Evolutionary conservation across 2,888 invertebrate genomes (phyloP), one percentile per base, ranked within the genome.

Genomic region (Aproaerema taeniolella): DNA sequence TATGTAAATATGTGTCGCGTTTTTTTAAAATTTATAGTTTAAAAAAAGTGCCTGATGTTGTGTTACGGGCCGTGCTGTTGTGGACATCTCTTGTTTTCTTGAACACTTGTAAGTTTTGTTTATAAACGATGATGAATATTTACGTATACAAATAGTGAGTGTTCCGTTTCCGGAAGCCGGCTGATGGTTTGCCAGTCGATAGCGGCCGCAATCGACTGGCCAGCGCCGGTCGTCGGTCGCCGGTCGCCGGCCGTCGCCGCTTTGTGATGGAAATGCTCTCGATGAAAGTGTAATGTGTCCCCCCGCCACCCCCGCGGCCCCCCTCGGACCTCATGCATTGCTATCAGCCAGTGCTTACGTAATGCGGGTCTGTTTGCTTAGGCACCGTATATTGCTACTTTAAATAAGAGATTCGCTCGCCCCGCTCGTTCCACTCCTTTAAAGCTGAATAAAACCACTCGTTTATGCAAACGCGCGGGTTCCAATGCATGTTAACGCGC

Each of bases 311-410:
- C 31, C 40, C 39, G 25, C 41, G 26, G 13, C 2, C 26, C 11
- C 41, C 46, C 13, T 39, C 39, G 14, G 17, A 31, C 38, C 58
- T 65, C 68, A 59, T 68, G 69, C 69, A 66, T 65, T 53, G 56
- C 55, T 49, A 66, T 61, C 58, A 36, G 30, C 41, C 62, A 60
- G 60, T 64, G 69, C 74, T 65, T 61, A 59, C 67, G 67, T 62
- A 65, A 67, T 63, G 65, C 56, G 58, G 40, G 31, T 32, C 30
- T 79, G 76, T 81, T 80, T 71, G 71, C 72, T 77, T 74, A 80
- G 80, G 80, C 70, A 61, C 72, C 62, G 32, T 61, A 63, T 77
- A 78, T 78, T 75, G 80, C 79, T 70, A 72, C 77, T 81, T 77
- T 75, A 69, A 78, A 80, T 81, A 78, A 73, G 64, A 72, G 52